phyloP scores from a whole-genome alignment of 2,113 vertebrate genomes.

The Pampusana beccarii region DNA sequence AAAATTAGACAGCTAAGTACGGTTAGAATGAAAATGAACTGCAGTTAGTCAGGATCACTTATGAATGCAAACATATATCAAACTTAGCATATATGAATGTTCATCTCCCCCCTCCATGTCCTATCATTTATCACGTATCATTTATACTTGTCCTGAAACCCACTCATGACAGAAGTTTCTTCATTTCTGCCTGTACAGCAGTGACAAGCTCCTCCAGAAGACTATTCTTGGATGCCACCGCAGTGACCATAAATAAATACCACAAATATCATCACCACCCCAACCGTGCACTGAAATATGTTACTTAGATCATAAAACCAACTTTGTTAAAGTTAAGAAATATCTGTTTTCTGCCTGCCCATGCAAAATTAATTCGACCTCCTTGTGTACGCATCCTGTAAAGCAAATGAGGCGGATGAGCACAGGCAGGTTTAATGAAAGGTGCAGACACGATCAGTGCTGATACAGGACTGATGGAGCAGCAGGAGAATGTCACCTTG shows the following conservation, averaged over 20 bases:
- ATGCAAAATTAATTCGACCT: not conserved
- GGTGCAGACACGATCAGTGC: not conserved
- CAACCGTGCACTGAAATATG: slow-evolving; percentile 22
- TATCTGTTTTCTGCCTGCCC: not conserved
- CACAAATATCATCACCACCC: slow-evolving; percentile 36
- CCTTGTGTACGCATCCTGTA: not conserved
- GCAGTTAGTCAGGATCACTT: slow-evolving; percentile 41
- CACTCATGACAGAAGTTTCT: slow-evolving; percentile 58
- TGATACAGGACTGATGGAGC: not conserved
- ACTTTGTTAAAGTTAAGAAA: slow-evolving; percentile 12
- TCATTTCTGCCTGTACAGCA: slow-evolving; percentile 17
- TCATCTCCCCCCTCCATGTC: not conserved
- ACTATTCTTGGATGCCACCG: slow-evolving; percentile 47
- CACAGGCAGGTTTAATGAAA: not conserved
- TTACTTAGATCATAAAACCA: not conserved
- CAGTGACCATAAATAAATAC: slow-evolving; percentile 44
- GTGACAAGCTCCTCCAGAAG: slow-evolving; percentile 62
- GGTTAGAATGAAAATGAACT: not conserved
- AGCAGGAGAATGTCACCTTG: not conserved
- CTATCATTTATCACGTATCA: slow-evolving; percentile 32
- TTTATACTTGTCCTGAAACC: slow-evolving; percentile 47
- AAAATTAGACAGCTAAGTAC: not conserved
- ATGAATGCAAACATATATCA: not conserved
- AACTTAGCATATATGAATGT: not conserved
- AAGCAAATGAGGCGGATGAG: not conserved